Conservation (phyloP, 2,888 invertebrate species). For the Thera britannica region DNA sequence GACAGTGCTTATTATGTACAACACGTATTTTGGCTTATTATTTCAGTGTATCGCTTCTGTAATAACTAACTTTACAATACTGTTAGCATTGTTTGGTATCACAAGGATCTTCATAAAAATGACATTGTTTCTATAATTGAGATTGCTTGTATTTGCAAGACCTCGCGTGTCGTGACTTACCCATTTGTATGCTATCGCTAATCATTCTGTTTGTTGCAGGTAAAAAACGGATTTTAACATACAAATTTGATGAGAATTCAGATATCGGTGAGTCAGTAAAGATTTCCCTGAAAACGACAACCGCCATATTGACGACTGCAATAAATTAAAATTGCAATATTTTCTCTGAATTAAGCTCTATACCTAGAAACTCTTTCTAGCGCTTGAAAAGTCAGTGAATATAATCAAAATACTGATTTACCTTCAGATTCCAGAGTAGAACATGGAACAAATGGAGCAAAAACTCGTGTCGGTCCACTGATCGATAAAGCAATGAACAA, state of each 20-base stretch:
- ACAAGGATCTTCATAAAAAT: slow-evolving; percentile 40
- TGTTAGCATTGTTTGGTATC: slow-evolving; percentile 16
- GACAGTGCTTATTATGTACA: too few relatives aligned
- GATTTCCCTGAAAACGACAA: background rate
- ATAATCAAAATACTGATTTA: slow-evolving; percentile 9
- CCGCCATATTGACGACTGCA: background rate
- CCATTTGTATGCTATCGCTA: slow-evolving; percentile 63
- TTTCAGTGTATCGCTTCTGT: too few relatives aligned
- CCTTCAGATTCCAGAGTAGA: slow-evolving; percentile 46
- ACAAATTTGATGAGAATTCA: slow-evolving; percentile 34
- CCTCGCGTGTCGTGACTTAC: slow-evolving; percentile 62
- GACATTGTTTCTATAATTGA: slow-evolving; percentile 43
- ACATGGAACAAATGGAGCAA: slow-evolving; percentile 57
- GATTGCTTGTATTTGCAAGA: slow-evolving; percentile 53
- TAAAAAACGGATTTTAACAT: slow-evolving; percentile 42
- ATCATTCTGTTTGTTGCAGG: slow-evolving; percentile 65
- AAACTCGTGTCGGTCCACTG: slow-evolving; percentile 57
- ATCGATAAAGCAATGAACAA: slow-evolving; percentile 64
- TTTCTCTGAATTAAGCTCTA: too few relatives aligned
- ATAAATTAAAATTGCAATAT: too few relatives aligned
- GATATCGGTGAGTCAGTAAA: slow-evolving; percentile 32
- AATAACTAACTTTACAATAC: background rate
- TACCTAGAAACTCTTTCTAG: too few relatives aligned
- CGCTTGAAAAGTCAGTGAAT: background rate
- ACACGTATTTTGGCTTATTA: too few relatives aligned